A percentile compares a stretch with the other conserved stretches of the same genome.
phyloP scores from a whole-genome alignment of 2,797 vertebrate species.

The Tragopan temminckii region DNA sequence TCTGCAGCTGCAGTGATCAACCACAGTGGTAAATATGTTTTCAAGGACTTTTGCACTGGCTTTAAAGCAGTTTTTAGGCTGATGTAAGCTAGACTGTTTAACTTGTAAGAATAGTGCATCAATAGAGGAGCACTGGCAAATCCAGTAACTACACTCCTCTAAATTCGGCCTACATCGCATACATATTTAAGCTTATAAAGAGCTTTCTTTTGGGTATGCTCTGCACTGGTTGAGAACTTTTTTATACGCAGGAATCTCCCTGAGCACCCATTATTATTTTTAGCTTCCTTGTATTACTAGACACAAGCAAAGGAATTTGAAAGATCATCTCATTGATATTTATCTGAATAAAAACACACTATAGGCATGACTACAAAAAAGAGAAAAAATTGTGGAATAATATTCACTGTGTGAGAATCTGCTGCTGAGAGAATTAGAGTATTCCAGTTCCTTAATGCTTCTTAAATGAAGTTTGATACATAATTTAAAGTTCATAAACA shows the following conservation, averaged over 20 bases:
- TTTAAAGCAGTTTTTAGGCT: background rate
- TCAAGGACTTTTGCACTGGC: background rate
- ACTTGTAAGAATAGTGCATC: background rate
- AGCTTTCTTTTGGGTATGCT: background rate
- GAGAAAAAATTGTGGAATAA: background rate
- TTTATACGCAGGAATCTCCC: background rate
- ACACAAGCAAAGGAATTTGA: background rate
- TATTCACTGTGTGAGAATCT: background rate
- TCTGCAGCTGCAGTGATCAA: background rate
- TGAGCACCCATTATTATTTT: background rate
- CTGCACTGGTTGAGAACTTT: background rate
- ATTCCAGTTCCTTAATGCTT: background rate
- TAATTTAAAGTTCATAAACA: background rate
- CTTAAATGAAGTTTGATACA: background rate
- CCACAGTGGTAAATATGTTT: background rate
- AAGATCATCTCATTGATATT: background rate
- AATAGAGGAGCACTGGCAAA: background rate
- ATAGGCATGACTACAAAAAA: background rate
- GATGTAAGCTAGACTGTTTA: background rate
- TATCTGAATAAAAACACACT: background rate
- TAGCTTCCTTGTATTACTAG: background rate
- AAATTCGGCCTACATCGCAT: background rate
- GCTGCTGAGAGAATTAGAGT: background rate
- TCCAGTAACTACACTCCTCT: background rate
- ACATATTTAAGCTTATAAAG: background rate